Percentiles rank a stretch among this genome's conserved stretches.
Conservation (phyloP, 2,797 vertebrate genomes). For the Threskiornis aethiopicus region DNA sequence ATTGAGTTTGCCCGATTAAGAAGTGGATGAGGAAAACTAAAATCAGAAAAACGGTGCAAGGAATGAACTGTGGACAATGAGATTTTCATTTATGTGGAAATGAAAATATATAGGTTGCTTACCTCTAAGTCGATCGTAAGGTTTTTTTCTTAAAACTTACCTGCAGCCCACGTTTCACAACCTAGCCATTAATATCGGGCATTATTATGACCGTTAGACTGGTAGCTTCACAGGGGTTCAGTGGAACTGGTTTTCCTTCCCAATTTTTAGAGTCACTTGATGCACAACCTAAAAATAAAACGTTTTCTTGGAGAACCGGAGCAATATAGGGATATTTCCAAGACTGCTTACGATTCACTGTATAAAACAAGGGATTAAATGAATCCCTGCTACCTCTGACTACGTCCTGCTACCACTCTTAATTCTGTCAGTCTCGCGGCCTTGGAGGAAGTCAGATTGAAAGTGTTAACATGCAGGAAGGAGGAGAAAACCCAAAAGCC, state of each 20-base stretch:
- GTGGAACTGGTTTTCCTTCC: background rate
- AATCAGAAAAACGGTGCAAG: background rate
- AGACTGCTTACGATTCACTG: background rate
- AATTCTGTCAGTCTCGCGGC: background rate
- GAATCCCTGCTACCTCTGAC: background rate
- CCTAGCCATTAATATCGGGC: background rate
- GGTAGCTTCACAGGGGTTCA: background rate
- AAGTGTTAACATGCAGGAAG: background rate
- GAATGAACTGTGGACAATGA: background rate
- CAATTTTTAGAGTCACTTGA: background rate
- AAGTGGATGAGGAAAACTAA: background rate
- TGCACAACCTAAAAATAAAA: background rate
- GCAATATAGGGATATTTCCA: background rate
- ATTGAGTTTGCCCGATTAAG: background rate
- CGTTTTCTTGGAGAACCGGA: background rate
- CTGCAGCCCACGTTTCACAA: background rate
- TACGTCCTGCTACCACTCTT: background rate
- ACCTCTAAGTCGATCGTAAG: background rate
- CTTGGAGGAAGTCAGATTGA: background rate
- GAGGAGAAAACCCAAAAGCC: background rate
- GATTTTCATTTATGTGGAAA: background rate
- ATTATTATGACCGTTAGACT: background rate
- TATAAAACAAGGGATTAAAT: background rate
- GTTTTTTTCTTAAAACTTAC: background rate
- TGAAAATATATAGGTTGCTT: background rate